phyloP scores from a whole-genome alignment of 2,113 vertebrate genomes.

The Bubo bubo region DNA sequence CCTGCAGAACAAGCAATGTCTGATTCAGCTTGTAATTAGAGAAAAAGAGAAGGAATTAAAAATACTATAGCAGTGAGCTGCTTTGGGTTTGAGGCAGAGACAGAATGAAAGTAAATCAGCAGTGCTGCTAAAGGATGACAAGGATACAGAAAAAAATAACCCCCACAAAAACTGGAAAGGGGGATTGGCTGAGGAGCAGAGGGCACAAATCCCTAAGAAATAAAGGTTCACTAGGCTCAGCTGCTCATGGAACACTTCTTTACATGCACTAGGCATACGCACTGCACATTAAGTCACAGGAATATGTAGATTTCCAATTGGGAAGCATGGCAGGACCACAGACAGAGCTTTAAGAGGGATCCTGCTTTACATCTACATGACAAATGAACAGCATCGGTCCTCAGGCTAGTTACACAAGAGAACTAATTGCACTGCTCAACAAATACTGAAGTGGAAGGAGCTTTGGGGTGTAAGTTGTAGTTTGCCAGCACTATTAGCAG shows the following conservation, averaged over 20 bases:
- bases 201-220: background rate
- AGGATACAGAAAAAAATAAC: background rate
- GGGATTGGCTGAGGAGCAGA: background rate
- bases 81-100: background rate
- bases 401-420: background rate
- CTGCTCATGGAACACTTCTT: background rate
- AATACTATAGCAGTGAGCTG: background rate
- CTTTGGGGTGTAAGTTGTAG: background rate
- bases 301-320: background rate
- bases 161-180: background rate
- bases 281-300: background rate
- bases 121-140: background rate
- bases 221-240: background rate
- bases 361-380: background rate
- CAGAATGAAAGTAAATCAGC: background rate
- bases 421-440: background rate
- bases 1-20: background rate
- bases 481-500: background rate
- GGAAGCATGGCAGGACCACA: background rate
- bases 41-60: background rate
- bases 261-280: fast-evolving
- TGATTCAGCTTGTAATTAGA: background rate
- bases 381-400: background rate
- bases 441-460: background rate
- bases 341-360: background rate